A percentile compares a stretch with the other conserved stretches of the same genome.
phyloP scores from a whole-genome alignment of 2,797 vertebrate genomes.

The Natrix natrix region DNA sequence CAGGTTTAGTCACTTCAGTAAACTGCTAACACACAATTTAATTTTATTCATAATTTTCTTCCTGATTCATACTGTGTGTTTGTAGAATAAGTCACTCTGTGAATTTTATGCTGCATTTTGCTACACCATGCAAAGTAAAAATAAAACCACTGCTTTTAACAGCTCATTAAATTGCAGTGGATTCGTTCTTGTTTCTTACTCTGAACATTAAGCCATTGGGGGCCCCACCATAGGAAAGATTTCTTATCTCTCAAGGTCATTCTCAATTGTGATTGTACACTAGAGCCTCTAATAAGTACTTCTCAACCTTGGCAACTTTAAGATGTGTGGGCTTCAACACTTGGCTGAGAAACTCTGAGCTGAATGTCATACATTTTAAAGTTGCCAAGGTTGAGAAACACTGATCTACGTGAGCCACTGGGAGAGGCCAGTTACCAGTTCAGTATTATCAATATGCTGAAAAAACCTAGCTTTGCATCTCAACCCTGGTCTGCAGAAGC shows the following conservation, averaged over 20 bases:
- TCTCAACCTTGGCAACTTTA: not conserved
- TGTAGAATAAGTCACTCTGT: not conserved
- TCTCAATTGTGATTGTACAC: not conserved
- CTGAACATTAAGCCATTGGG: not conserved
- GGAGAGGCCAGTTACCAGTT: not conserved
- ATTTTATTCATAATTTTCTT: not conserved
- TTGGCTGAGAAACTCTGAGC: not conserved
- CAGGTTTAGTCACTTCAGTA: not conserved
- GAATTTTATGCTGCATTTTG: not conserved
- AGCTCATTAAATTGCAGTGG: no score
- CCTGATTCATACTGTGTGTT: not conserved
- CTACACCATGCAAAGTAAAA: not conserved
- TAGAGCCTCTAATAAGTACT: not conserved
- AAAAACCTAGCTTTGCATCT: not conserved
- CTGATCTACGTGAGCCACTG: not conserved
- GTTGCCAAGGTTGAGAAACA: not conserved
- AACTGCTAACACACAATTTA: not conserved
- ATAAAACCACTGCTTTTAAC: not conserved
- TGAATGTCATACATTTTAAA: not conserved
- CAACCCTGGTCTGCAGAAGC: not conserved
- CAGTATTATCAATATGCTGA: not conserved
- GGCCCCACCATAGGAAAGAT: not conserved
- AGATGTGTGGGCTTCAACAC: no score
- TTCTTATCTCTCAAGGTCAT: not conserved
- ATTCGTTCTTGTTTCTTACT: not conserved